Percentiles rank a stretch among this genome's conserved stretches.
These are phyloP conservation scores for Forbesichthys papilliferus DNA, from an alignment of 2,113 vertebrate species.

Conservation along the genomic window DNA sequence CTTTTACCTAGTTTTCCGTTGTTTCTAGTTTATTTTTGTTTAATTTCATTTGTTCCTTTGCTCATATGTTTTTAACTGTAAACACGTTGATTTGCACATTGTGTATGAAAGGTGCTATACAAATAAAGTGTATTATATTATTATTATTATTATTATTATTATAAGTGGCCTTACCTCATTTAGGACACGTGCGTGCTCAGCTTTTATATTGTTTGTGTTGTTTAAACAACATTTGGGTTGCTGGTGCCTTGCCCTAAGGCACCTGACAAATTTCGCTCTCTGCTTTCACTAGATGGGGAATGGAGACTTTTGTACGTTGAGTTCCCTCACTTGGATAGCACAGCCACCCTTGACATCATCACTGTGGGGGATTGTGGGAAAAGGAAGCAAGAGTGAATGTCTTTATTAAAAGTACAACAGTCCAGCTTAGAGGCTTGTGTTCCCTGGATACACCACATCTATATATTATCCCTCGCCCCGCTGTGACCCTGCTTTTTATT, in stretches of 20 bases:
- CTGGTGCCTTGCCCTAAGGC: neutral
- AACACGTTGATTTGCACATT: no score
- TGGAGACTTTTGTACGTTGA: no score
- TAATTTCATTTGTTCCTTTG: no score
- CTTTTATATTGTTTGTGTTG: neutral
- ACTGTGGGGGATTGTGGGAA: constrained; percentile 47
- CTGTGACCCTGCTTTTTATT: constrained; percentile 87
- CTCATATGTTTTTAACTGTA: no score
- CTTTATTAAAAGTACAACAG: constrained; percentile 72
- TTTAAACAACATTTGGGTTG: no score
- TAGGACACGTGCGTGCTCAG: constrained; percentile 1
- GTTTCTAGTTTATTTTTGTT: no score
- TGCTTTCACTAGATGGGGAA: constrained; percentile 46
- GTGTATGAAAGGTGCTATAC: no score
- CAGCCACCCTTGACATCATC: constrained; percentile 51
- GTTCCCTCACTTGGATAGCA: constrained; percentile 51
- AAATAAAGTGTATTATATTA: no score
- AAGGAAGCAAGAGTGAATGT: constrained; percentile 28
- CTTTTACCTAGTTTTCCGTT: no score
- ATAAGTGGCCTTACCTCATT: no score
- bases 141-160: no score
- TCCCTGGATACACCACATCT: constrained; percentile 79
- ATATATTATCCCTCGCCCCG: constrained; percentile 81
- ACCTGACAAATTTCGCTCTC: neutral
- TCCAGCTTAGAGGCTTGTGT: constrained; percentile 69